Base-by-base conservation (phyloP, 2,888 invertebrate genomes). In the Noctua janthina region DNA sequence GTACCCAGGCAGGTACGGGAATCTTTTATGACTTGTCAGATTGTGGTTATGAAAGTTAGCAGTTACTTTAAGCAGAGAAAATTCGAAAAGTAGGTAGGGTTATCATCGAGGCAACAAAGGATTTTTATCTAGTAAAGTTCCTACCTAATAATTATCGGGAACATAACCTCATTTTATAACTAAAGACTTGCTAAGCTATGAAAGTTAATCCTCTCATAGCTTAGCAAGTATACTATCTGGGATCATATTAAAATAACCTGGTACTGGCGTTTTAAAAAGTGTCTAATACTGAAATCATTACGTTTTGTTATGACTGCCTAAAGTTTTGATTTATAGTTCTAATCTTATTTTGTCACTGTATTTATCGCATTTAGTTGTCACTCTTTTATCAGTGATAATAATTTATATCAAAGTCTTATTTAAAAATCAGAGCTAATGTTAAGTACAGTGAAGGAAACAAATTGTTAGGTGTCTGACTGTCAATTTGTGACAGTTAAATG, bases 11-110 rank as follows among this genome's bases (percentile, higher is more conserved):
- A 6, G 35, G 72, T 75, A 77, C 73, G 49, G 15, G 51, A 39
- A 46, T 51, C 4, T 51, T 86, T 75, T 80, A 84, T 43, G 74
- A 70, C 66, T 75, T 66, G 39, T 54, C 13, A 43, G 59, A 23
- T 64, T 49, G 74, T 64, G 43, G 39, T 39, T 17, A 59, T 76
- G 29, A 73, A 76, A 62, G n/a, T 46, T 29, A 15, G 46, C 46
- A 46, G 39, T 35, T 66, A 13, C 20, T n/a, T 29, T 73, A 54
- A 15, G 23, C 13, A n/a, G 13, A 70, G 51, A 62, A 72, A 82
- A 78, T 11, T 43, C 2, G 10, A 35, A 56, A 56, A 29, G 17
- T 46, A 13, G 51, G 3, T 43, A 39, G n/a, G 51, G 20, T n/a
- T 20, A 7, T 67, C 20, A n/a, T 35, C 17, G 13, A 11, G 7